These are phyloP conservation scores for Labroides dimidiatus DNA, from an alignment of 2,797 vertebrate genomes.

Conservation along the genomic window DNA sequence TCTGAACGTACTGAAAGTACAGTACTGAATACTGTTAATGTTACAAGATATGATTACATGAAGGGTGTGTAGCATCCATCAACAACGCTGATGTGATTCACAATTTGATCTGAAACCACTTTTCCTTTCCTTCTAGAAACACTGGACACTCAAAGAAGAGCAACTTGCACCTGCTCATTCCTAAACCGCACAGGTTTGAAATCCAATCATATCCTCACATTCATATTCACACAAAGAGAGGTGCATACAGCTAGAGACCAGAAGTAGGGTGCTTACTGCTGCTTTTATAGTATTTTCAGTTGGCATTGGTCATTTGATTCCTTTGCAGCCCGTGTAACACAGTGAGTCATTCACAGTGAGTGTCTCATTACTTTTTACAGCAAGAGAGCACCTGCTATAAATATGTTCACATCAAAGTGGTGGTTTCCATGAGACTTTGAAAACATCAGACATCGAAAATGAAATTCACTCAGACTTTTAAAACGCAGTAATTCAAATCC, in stretches of 20 bases:
- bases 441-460: conserved; percentile 10
- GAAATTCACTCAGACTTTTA: background rate
- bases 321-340: conserved; percentile 30
- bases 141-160: conserved; percentile 90
- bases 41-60: conserved; percentile 30
- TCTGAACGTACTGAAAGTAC: conserved; percentile 32
- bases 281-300: conserved; percentile 22
- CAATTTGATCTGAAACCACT: conserved; percentile 58
- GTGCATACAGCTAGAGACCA: background rate
- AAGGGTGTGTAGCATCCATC: conserved; percentile 5
- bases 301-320: conserved; percentile 27
- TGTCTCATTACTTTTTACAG: conserved; percentile 48
- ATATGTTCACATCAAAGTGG: conserved; percentile 34
- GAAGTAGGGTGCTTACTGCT: conserved; percentile 6
- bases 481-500: conserved; percentile 5
- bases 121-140: conserved; percentile 83
- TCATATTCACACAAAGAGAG: background rate
- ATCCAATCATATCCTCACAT: conserved; percentile 57
- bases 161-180: conserved; percentile 87
- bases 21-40: conserved; percentile 26
- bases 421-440: conserved; percentile 9
- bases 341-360: conserved; percentile 54
- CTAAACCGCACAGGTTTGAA: conserved; percentile 93
- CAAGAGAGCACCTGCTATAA: conserved; percentile 46
- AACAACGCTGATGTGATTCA: conserved; percentile 26